Conservation (phyloP, 2,797 vertebrate species). For the Eupleurogrammus muticus region DNA sequence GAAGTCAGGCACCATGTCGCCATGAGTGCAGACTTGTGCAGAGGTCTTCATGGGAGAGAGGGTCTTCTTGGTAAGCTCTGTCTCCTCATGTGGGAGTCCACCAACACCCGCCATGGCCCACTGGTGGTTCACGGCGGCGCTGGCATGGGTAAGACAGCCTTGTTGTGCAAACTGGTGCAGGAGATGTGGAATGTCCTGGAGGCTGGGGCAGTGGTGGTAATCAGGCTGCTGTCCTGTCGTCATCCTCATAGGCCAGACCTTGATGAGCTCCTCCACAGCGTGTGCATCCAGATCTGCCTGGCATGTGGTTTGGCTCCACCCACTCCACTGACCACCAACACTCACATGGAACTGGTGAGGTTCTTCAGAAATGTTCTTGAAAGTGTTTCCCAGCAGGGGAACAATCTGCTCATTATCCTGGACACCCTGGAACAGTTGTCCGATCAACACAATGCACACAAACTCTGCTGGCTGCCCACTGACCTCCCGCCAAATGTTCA, state of each 20-base stretch:
- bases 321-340: constrained; percentile 59
- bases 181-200: constrained; percentile 70
- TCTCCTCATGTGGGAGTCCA: constrained; percentile 72
- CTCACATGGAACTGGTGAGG: constrained; percentile 67
- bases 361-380: constrained; percentile 82
- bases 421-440: constrained; percentile 84
- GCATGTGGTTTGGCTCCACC: constrained; percentile 78
- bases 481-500: constrained; percentile 82
- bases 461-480: constrained; percentile 83
- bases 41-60: constrained; percentile 77
- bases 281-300: constrained; percentile 83
- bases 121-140: constrained; percentile 82
- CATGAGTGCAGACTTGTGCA: constrained; percentile 61
- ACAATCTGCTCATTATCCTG: constrained; percentile 83
- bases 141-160: constrained; percentile 86
- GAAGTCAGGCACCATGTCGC: constrained; percentile 78
- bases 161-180: constrained; percentile 83
- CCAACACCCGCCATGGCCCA: constrained; percentile 58
- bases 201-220: constrained; percentile 60
- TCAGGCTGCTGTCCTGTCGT: constrained; percentile 80
- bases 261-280: constrained; percentile 77
- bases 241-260: constrained; percentile 78
- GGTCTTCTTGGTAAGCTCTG: constrained; percentile 81
- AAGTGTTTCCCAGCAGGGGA: constrained; percentile 73
- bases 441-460: constrained; percentile 48